Percentiles rank a stretch among this genome's conserved stretches.
phyloP scores from a whole-genome alignment of 1,140 invertebrate genomes.

The Oppia nitens region DNA sequence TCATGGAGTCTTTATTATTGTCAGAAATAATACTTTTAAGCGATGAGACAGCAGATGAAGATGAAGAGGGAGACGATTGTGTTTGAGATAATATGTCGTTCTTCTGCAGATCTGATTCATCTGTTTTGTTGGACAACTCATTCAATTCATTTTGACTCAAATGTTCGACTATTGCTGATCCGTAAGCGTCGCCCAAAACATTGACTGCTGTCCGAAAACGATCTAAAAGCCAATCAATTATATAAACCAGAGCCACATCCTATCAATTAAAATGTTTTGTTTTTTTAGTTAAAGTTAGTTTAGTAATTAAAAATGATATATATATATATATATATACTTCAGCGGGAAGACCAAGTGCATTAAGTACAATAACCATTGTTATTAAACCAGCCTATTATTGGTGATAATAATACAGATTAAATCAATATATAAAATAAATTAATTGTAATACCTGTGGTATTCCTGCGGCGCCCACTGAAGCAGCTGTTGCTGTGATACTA shows the following conservation, averaged over 20 bases:
- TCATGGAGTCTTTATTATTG: not conserved
- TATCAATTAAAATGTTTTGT: too few species aligned
- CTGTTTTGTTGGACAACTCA: constrained; percentile 15
- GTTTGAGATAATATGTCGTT: not conserved
- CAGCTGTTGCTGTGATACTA: constrained; percentile 79
- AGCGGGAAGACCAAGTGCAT: constrained; percentile 16
- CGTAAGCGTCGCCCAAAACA: constrained; percentile 85
- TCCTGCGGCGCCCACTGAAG: constrained; percentile 89
- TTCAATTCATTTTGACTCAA: constrained; percentile 62
- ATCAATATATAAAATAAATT: too few species aligned
- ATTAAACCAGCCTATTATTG: constrained; percentile 21
- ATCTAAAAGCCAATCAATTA: constrained; percentile 33
- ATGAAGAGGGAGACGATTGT: not conserved
- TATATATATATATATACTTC: constrained; percentile 18
- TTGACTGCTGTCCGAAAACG: constrained; percentile 91
- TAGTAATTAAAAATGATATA: too few species aligned
- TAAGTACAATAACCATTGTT: constrained; percentile 18
- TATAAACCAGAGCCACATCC: constrained; percentile 17
- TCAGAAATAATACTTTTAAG: not conserved
- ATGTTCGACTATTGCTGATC: constrained; percentile 76
- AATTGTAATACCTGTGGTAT: constrained; percentile 52
- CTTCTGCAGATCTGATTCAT: not conserved
- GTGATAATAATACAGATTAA: too few species aligned
- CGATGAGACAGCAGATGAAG: not conserved
- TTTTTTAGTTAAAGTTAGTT: too few species aligned